These are phyloP conservation scores for Diachasmimorpha longicaudata DNA, from an alignment of 1,140 invertebrate species.

Conservation along the genomic window DNA sequence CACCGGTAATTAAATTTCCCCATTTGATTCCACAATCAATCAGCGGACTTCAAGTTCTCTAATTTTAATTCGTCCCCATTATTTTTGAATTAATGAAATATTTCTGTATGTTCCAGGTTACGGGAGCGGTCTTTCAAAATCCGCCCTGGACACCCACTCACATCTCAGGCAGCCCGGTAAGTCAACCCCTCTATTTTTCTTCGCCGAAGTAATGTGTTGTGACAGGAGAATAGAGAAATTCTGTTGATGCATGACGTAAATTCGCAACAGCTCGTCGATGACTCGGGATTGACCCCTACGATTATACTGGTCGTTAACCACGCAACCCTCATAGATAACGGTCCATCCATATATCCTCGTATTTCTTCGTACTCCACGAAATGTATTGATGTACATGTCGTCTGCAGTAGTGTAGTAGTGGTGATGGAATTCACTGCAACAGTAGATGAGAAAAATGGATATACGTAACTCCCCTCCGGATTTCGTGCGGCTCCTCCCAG, in stretches of 20 bases:
- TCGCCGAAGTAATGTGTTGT: not conserved
- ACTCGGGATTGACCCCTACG: constrained; percentile 43
- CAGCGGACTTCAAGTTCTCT: too few relatives aligned
- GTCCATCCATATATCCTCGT: constrained; percentile 11
- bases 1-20: too few relatives aligned
- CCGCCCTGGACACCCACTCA: constrained; percentile 80
- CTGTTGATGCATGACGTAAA: constrained; percentile 30
- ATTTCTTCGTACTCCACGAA: not conserved
- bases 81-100: constrained; percentile 14
- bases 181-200: constrained; percentile 22
- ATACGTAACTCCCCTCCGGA: constrained; percentile 44
- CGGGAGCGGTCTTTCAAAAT: constrained; percentile 79
- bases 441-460: constrained; percentile 49
- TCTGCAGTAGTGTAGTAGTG: not conserved
- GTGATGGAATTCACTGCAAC: constrained; percentile 6
- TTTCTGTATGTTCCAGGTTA: constrained; percentile 71
- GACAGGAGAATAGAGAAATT: not conserved
- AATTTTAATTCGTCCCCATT: too few relatives aligned
- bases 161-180: constrained; percentile 86
- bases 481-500: not conserved
- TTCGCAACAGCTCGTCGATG: constrained; percentile 36
- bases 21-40: too few relatives aligned
- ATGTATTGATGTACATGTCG: not conserved
- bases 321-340: constrained; percentile 27
- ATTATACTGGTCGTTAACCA: constrained; percentile 47